Conservation (phyloP, 2,888 invertebrate genomes). For the Drosophila phalerata region DNA sequence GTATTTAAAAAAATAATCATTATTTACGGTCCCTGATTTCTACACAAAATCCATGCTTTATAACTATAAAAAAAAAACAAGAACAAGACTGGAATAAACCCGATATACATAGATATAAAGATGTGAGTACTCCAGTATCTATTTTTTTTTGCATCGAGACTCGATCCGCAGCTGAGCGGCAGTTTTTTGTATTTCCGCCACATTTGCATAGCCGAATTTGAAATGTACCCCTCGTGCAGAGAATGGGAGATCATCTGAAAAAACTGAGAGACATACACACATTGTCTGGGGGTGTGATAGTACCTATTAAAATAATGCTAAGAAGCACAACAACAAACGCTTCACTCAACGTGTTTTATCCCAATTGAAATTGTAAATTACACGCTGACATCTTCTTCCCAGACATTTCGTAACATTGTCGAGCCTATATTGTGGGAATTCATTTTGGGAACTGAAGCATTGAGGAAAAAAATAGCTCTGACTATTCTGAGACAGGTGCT, state of each 20-base stretch:
- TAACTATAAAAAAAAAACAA: background rate
- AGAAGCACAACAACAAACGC: constrained; percentile 22
- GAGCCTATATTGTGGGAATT: constrained; percentile 3
- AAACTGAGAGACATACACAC: constrained; percentile 18
- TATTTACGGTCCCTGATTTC: too few relatives aligned
- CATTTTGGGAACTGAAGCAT: background rate
- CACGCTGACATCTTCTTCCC: constrained; percentile 4
- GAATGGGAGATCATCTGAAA: constrained; percentile 12
- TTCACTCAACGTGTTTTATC: constrained; percentile 19
- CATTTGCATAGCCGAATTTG: constrained; percentile 72
- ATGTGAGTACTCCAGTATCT: constrained; percentile 9
- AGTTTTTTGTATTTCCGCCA: constrained; percentile 69
- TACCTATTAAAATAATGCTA: constrained; percentile 45
- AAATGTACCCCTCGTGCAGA: constrained; percentile 18
- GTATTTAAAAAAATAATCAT: too few relatives aligned
- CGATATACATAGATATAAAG: background rate
- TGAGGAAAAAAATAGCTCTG: background rate
- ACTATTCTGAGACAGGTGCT: background rate
- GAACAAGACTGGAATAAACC: background rate
- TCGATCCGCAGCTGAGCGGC: constrained; percentile 36
- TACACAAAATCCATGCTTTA: background rate
- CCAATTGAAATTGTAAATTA: constrained; percentile 57
- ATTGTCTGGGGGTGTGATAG: constrained; percentile 3
- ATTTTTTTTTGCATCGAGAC: background rate
- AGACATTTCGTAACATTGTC: constrained; percentile 11